phyloP scores from a whole-genome alignment of 2,888 invertebrate species.

The Horisme vitalbata region DNA sequence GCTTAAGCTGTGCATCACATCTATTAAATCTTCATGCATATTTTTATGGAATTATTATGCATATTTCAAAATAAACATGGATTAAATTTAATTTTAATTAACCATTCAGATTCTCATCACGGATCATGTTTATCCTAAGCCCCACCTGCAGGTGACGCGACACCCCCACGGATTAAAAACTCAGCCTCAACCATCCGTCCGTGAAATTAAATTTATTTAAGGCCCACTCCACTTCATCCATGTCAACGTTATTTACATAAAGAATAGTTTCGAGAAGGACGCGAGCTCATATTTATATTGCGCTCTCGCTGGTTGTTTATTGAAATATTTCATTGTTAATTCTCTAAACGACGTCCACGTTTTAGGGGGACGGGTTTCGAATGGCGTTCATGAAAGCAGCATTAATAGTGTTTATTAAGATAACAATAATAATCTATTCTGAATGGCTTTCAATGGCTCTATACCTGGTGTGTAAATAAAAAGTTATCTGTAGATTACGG shows the following conservation, averaged over 20 bases:
- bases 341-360: slow-evolving; percentile 65
- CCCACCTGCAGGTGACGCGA: slow-evolving; percentile 56
- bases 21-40: slow-evolving; percentile 23
- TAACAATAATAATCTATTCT: slow-evolving; percentile 57
- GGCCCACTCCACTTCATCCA: slow-evolving; percentile 67
- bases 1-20: slow-evolving; percentile 12
- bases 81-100: slow-evolving; percentile 52
- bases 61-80: slow-evolving; percentile 13
- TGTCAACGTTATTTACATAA: slow-evolving; percentile 76
- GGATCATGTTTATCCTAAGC: slow-evolving; percentile 50
- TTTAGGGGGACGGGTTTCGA: slow-evolving; percentile 62
- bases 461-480: slow-evolving; percentile 48
- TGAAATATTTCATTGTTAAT: slow-evolving; percentile 81
- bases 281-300: slow-evolving; percentile 73
- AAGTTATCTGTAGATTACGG: slow-evolving; percentile 49
- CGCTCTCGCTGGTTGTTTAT: slow-evolving; percentile 68
- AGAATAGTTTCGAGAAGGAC: slow-evolving; percentile 75
- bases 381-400: slow-evolving; percentile 61
- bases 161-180: slow-evolving; percentile 68
- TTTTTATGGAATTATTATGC: background rate
- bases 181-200: slow-evolving; percentile 51
- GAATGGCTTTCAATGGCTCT: slow-evolving; percentile 46
- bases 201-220: slow-evolving; percentile 81
- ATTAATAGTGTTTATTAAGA: slow-evolving; percentile 77
- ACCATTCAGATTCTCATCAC: slow-evolving; percentile 54